Evolutionary conservation across 2,888 invertebrate species (phyloP), one percentile per base, ranked within the genome.

Genomic region (Agonopterix subpropinquella): DNA sequence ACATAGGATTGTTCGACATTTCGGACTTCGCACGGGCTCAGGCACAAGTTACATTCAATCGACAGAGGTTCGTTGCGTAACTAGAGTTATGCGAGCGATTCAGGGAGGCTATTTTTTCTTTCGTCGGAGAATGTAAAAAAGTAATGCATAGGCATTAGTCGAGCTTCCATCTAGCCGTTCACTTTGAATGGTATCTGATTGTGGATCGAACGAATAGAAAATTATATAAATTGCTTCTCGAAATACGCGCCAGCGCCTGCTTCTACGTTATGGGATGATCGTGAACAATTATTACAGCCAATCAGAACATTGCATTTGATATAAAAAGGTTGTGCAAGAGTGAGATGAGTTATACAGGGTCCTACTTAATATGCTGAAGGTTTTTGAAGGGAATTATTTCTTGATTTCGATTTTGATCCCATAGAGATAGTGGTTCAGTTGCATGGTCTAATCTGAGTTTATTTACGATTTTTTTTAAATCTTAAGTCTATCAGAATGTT

Each of bases 201-300:
- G 69, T 67, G 64, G 55, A 77, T 78, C 73, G 70, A 69, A 67
- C 70, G 73, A 74, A 78, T 77, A 77, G 73, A 72, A 77, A 78
- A 80, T 77, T 77, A 77, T 73, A 78, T 77, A 77, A 80, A 78
- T 79, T 77, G 76, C 77, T 77, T 71, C 74, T 74, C 66, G 75
- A 49, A 68, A 69, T 76, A 72, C 73, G 71, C 72, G 59, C 54
- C 53, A 36, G 52, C 49, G 54, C 56, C 59, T 28, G 56, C 62
- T 60, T 53, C 58, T 41, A 53, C 53, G 59, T 70, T 68, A 65
- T 67, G 66, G 63, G 49, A 55, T 60, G 61, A 58, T 73, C 73
- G 72, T 73, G 70, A 69, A 74, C 77, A 74, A 76, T 78, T 73
- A 76, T 67, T 60, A 58, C 42, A 52, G 49, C 50, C 51, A 56